phyloP scores from a whole-genome alignment of 2,888 invertebrate genomes.

The Ditylenchus weischeri region DNA sequence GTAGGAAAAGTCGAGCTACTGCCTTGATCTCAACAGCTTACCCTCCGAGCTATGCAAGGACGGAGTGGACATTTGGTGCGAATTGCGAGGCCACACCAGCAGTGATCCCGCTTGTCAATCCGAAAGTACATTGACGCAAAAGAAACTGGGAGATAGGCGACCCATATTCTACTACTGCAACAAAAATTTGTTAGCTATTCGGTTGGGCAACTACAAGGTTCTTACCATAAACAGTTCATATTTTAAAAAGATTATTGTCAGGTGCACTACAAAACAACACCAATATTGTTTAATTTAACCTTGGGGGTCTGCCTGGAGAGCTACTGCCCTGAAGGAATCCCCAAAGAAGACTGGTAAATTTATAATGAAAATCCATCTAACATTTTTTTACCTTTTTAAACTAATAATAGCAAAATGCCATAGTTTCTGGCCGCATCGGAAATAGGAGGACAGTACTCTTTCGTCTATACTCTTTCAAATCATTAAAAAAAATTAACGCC shows the following conservation, averaged over 20 bases:
- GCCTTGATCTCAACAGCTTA: neutral
- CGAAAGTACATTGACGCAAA: constrained; percentile 20
- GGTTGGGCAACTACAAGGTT: constrained; percentile 62
- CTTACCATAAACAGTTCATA: neutral
- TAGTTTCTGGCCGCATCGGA: no score
- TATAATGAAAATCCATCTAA: neutral
- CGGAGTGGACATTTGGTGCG: constrained; percentile 48
- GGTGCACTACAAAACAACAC: constrained; percentile 56
- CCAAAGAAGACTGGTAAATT: constrained; percentile 52
- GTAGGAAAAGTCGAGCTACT: constrained; percentile 16
- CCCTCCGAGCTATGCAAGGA: constrained; percentile 25
- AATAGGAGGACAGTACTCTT: no score
- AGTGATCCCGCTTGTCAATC: neutral
- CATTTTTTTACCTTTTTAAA: neutral
- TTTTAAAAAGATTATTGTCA: constrained; percentile 9
- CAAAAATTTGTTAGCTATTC: constrained; percentile 63
- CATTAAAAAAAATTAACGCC: no score
- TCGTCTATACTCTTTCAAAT: no score
- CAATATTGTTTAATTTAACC: constrained; percentile 4
- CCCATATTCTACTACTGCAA: constrained; percentile 65
- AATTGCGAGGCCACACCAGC: constrained; percentile 39
- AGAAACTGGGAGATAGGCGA: constrained; percentile 46
- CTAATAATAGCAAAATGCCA: no score
- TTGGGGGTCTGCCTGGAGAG: constrained; percentile 25
- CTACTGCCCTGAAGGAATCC: constrained; percentile 55